Conservation (phyloP, 2,888 invertebrate genomes). For the Lobophora halterata region DNA sequence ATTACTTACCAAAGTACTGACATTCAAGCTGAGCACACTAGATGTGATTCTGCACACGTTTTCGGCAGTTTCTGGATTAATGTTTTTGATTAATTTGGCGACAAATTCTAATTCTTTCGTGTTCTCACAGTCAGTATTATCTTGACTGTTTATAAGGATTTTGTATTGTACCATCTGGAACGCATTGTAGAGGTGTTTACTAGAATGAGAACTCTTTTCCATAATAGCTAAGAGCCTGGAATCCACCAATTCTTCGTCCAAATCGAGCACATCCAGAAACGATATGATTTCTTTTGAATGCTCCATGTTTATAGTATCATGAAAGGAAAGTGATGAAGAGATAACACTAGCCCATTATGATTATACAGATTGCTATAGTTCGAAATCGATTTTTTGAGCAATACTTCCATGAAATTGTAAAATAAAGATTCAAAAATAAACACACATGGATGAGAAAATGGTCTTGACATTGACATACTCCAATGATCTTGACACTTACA, state of each 20-base stretch:
- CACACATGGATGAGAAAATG: too few relatives aligned
- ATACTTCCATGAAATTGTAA: background rate
- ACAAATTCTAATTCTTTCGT: constrained; percentile 56
- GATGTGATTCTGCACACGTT: constrained; percentile 55
- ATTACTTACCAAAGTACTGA: constrained; percentile 48
- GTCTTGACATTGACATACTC: too few relatives aligned
- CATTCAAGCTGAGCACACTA: constrained; percentile 51
- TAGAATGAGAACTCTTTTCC: constrained; percentile 43
- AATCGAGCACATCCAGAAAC: constrained; percentile 64
- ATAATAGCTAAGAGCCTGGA: constrained; percentile 55
- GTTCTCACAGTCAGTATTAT: constrained; percentile 63
- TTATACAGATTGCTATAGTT: too few relatives aligned
- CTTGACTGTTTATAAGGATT: constrained; percentile 59
- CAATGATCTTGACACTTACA: too few relatives aligned
- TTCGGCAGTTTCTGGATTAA: constrained; percentile 47
- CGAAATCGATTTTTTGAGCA: too few relatives aligned
- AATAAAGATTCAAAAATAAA: background rate
- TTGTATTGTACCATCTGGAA: constrained; percentile 66
- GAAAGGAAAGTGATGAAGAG: background rate
- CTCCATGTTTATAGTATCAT: constrained; percentile 26
- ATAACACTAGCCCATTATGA: too few relatives aligned
- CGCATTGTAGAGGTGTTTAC: constrained; percentile 52
- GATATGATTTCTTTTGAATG: constrained; percentile 46
- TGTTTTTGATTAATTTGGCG: constrained; percentile 47
- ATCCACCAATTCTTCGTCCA: constrained; percentile 68